Evolutionary conservation across 2,113 vertebrate species (phyloP).

Genomic region (Tyrannus savana): DNA sequence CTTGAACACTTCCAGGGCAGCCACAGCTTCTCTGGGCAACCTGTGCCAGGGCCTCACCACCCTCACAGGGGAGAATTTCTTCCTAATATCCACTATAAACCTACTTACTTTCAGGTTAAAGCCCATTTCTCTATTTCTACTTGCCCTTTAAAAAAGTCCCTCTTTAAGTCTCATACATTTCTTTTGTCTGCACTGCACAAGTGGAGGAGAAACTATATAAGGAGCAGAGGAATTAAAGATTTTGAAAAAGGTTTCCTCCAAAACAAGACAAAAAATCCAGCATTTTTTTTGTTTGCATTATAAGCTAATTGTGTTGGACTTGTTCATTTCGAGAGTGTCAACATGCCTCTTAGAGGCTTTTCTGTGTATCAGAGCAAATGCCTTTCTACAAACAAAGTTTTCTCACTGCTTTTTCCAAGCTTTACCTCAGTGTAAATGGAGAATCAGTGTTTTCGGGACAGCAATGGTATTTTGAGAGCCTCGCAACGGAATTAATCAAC

Average conservation of each 20-base stretch:
- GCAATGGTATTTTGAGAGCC: neutral
- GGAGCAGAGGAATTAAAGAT: neutral
- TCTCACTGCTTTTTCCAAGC: neutral
- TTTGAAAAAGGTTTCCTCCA: neutral
- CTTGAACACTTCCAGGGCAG: neutral
- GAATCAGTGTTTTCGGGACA: accelerated
- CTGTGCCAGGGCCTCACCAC: neutral
- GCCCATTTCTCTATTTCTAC: neutral
- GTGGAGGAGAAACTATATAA: neutral
- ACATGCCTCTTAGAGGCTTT: neutral
- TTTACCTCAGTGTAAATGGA: neutral
- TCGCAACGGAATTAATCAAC: neutral
- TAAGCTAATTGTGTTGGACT: neutral
- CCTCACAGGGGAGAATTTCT: neutral
- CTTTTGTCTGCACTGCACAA: neutral
- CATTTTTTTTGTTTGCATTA: neutral
- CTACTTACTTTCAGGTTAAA: neutral
- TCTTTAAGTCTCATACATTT: neutral
- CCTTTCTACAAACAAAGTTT: neutral
- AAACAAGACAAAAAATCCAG: neutral
- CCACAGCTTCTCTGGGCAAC: neutral
- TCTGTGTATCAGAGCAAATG: neutral
- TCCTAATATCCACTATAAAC: neutral
- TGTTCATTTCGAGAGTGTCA: neutral
- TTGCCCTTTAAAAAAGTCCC: neutral